Base-by-base conservation (phyloP, 2,888 invertebrate genomes). In the Mesochorus sp. region DNA sequence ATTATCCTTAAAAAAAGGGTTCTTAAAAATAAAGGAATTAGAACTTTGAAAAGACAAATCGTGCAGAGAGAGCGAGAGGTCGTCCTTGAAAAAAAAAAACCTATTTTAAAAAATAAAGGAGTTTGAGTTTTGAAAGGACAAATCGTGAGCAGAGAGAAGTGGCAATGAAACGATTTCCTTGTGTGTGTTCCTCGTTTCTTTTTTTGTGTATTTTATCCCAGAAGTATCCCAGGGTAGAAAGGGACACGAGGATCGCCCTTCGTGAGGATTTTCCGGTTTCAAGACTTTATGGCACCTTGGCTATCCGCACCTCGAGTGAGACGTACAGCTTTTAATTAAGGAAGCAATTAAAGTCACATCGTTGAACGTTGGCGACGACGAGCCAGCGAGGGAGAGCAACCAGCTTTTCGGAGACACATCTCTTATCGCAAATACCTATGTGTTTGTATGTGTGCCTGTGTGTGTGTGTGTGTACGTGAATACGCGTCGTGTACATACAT, bases 321-420 rank as follows among this genome's bases (percentile, higher is more conserved):
- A 81, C 72, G 80, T 80, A 81, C 78, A 67, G 81, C 81, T 81
- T 81, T 81, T 81, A 81, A 81, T 81, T 81, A 81, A 81, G 78
- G 80, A 81, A 81, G 81, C 80, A 80, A 81, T 81, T 80, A 81
- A 81, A 81, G 80, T 78, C 81, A 73, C 80, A 81, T 80, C 80
- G 80, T 71, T 47, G 80, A 76, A 76, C 73, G 61, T 61, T n/a
- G n/a, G n/a, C n/a, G n/a, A n/a, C n/a, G n/a, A 57, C 61, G 57
- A 53, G 44, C 28, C 39, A 34, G 44, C 39, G 28, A 31, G 47
- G 12, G 39, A 37, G 51, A 17, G 37, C 26, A 39, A 34, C 44
- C 44, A 70, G 76, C 61, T 64, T 57, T 73, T 72, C 66, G 55
- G 51, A 71, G 66, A 62, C 64, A 42, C 55, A 77, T 77, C 67